Evolutionary conservation across 2,888 invertebrate genomes (phyloP).

Genomic region (Philonicus albiceps): DNA sequence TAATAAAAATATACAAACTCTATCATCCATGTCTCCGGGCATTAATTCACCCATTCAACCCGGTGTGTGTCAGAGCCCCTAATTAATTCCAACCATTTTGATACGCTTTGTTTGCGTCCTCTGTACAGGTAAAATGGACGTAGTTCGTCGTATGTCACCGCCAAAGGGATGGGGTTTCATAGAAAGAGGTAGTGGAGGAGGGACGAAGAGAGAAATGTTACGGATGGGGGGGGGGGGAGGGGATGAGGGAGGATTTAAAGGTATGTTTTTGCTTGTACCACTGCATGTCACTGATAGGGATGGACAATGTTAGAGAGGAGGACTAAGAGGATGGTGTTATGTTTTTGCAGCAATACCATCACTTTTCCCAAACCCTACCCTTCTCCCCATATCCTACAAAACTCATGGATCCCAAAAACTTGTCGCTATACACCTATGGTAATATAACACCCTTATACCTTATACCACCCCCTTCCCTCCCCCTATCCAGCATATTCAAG

Average conservation of each 20-base stretch:
- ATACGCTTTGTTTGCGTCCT: conserved; percentile 24
- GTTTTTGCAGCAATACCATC: neutral
- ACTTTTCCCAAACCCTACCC: neutral
- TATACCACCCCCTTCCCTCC: too few relatives aligned
- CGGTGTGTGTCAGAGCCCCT: neutral
- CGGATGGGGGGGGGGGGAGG: too few relatives aligned
- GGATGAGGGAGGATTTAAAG: neutral
- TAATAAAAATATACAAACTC: neutral
- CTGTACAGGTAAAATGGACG: neutral
- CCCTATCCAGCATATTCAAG: too few relatives aligned
- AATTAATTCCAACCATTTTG: conserved; percentile 37
- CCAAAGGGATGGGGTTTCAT: too few relatives aligned
- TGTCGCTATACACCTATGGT: neutral
- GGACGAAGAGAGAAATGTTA: too few relatives aligned
- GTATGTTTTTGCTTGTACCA: neutral
- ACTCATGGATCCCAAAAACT: neutral
- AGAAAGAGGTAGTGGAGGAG: too few relatives aligned
- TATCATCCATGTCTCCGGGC: neutral
- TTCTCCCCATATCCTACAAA: neutral
- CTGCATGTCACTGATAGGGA: conserved; percentile 58
- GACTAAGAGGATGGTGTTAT: neutral
- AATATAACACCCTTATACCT: too few relatives aligned
- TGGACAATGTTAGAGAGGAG: conserved; percentile 56
- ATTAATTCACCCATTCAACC: neutral
- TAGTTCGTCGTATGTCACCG: neutral